phyloP scores from a whole-genome alignment of 2,888 invertebrate species.

The Antheraea yamamai region DNA sequence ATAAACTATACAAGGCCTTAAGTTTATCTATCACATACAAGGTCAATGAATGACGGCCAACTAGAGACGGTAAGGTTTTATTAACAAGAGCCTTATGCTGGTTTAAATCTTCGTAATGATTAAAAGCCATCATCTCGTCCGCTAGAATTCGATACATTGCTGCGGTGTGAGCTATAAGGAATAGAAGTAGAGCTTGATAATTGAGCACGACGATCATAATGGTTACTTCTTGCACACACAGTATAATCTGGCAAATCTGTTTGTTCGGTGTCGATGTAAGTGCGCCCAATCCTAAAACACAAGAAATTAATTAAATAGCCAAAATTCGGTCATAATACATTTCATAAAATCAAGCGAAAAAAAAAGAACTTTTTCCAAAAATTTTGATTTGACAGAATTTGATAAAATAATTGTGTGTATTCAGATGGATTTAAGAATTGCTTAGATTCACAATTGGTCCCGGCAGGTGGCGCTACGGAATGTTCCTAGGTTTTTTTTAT shows the following conservation, averaged over 20 bases:
- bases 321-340: no score
- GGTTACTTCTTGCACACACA: conserved; percentile 48
- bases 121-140: conserved; percentile 52
- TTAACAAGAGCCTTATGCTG: conserved; percentile 40
- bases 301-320: background rate
- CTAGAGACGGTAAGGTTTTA: conserved; percentile 44
- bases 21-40: conserved; percentile 51
- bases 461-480: no score
- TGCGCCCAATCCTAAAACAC: conserved; percentile 57
- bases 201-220: conserved; percentile 53
- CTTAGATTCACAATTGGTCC: no score
- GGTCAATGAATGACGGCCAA: conserved; percentile 51
- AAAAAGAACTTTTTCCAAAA: no score
- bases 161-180: conserved; percentile 63
- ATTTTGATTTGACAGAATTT: no score
- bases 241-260: conserved; percentile 52
- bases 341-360: no score
- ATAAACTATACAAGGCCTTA: conserved; percentile 57
- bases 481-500: no score
- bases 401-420: no score
- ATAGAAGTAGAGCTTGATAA: conserved; percentile 59
- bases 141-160: conserved; percentile 59
- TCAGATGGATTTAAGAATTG: no score
- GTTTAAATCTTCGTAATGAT: conserved; percentile 34
- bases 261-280: conserved; percentile 51